Conservation (phyloP, 2,797 vertebrate genomes). For the Brachyrhaphis roseni region DNA sequence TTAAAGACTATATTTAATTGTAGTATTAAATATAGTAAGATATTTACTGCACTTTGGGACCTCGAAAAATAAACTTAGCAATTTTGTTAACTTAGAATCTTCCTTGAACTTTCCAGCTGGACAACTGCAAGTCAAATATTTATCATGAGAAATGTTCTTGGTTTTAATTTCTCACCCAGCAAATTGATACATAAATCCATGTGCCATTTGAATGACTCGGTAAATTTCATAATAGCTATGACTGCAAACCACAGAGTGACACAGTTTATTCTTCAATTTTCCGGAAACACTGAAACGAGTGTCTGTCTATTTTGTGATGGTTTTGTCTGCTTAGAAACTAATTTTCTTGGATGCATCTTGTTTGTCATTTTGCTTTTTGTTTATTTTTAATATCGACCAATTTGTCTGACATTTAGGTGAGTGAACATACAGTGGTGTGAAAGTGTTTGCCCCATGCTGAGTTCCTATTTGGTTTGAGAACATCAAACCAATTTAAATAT, state of each 20-base stretch:
- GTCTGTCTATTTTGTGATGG: neutral
- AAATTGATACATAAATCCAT: neutral
- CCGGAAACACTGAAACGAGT: neutral
- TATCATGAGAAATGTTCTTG: neutral
- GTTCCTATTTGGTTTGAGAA: too few species aligned
- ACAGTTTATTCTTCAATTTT: neutral
- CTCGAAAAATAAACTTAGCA: neutral
- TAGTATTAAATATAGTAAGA: too few species aligned
- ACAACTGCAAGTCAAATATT: neutral
- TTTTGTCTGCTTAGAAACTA: neutral
- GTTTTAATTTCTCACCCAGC: neutral
- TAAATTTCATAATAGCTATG: neutral
- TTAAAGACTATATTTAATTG: neutral
- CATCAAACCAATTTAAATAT: too few species aligned
- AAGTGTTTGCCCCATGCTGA: too few species aligned
- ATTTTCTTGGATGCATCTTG: neutral
- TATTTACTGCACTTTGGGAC: neutral
- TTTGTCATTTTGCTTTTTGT: neutral
- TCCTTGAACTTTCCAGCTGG: neutral
- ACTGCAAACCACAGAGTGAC: neutral
- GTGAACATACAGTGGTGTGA: neutral
- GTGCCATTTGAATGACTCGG: neutral
- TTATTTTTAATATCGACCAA: neutral
- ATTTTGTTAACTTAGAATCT: neutral
- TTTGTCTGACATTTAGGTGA: neutral